Conservation (phyloP, 2,888 invertebrate species). For the Cryptus viduatorius region DNA sequence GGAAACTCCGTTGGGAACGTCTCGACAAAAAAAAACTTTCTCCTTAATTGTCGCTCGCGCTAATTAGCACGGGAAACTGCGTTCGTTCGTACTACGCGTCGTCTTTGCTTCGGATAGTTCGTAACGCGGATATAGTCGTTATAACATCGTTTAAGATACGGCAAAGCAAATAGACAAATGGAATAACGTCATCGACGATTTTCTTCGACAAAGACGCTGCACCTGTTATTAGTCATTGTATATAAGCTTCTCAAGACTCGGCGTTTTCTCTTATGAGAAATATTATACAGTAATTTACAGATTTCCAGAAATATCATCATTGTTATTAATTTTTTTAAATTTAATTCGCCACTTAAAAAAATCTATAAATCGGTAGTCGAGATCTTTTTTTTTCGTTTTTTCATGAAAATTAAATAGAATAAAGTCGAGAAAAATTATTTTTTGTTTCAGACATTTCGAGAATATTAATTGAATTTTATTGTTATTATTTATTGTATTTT, state of each 20-base stretch:
- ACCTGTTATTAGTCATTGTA: constrained; percentile 34
- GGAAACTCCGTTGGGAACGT: constrained; percentile 63
- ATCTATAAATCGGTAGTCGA: too few relatives aligned
- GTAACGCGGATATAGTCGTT: not conserved
- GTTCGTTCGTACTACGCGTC: constrained; percentile 26
- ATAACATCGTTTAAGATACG: not conserved
- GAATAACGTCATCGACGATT: constrained; percentile 61
- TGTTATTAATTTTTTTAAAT: not conserved
- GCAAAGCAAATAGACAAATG: constrained; percentile 37
- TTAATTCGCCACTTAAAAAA: too few relatives aligned
- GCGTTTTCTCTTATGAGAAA: not conserved
- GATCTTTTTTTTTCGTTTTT: too few relatives aligned
- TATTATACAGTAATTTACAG: not conserved
- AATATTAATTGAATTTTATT: too few relatives aligned
- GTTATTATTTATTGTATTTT: not conserved
- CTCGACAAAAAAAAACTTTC: constrained; percentile 72
- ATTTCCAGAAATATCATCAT: not conserved
- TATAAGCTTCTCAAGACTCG: not conserved
- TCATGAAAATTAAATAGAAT: too few relatives aligned
- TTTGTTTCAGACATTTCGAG: too few relatives aligned
- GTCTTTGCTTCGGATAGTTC: constrained; percentile 11
- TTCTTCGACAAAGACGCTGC: constrained; percentile 13
- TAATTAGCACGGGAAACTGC: constrained; percentile 64
- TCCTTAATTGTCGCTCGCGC: constrained; percentile 68
- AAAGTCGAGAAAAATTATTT: too few relatives aligned